phyloP scores from a whole-genome alignment of 2,888 invertebrate genomes.

The Pantelozetes paolii region DNA sequence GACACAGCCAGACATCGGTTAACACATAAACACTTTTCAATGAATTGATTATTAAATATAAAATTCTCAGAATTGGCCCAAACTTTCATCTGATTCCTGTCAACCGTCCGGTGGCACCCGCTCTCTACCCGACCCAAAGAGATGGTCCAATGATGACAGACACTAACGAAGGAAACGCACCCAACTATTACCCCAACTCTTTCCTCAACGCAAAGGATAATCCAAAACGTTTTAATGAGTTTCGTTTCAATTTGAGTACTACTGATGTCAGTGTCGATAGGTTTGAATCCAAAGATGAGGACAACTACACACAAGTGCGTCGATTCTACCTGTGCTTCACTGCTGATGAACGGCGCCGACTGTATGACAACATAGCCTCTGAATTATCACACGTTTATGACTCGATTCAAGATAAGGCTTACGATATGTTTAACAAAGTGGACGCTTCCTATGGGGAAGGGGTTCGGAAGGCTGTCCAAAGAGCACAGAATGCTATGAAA shows the following conservation, averaged over 20 bases:
- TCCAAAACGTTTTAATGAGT: constrained; percentile 60
- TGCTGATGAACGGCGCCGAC: constrained; percentile 65
- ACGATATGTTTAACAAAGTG: constrained; percentile 75
- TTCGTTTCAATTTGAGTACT: constrained; percentile 59
- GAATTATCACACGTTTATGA: constrained; percentile 71
- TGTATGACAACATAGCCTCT: constrained; percentile 73
- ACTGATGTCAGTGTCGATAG: constrained; percentile 65
- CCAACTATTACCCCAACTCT: constrained; percentile 95
- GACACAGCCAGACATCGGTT: constrained; percentile 82
- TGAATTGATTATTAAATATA: background rate
- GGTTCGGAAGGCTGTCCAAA: constrained; percentile 18
- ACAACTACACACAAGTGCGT: constrained; percentile 83
- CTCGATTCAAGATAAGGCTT: constrained; percentile 77
- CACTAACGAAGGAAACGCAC: constrained; percentile 75
- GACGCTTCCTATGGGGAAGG: constrained; percentile 65
- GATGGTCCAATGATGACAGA: constrained; percentile 73
- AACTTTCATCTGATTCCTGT: constrained; percentile 90
- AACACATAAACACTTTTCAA: background rate
- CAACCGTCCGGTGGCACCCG: constrained; percentile 71
- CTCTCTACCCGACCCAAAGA: constrained; percentile 53
- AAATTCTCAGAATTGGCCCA: constrained; percentile 62
- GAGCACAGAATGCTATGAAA: background rate
- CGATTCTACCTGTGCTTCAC: constrained; percentile 61
- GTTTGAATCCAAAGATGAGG: constrained; percentile 75
- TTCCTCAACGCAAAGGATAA: constrained; percentile 72